These are phyloP conservation scores for Trichogramma dendrolimi DNA, from an alignment of 2,888 invertebrate genomes.

Conservation along the genomic window DNA sequence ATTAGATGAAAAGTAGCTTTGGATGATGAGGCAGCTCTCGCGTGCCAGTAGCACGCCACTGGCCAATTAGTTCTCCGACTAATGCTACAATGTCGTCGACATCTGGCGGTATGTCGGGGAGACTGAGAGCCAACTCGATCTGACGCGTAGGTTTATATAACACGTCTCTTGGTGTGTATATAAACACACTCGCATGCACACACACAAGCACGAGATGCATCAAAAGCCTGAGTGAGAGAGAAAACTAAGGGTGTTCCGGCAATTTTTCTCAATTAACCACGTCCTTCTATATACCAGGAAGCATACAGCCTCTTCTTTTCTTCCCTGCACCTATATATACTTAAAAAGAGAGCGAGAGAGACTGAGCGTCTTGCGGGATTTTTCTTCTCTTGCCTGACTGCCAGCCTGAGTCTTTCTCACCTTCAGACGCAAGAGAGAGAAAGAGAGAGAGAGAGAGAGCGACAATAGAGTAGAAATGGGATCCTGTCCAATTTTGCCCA, in stretches of 20 bases:
- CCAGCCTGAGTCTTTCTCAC: conserved; percentile 3
- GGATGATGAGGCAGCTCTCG: conserved; percentile 4
- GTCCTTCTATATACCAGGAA: conserved; percentile 12
- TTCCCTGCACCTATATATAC: not conserved
- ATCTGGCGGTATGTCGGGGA: conserved; percentile 18
- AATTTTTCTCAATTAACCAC: conserved; percentile 34
- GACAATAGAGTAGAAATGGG: conserved; percentile 31
- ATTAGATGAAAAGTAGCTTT: not conserved
- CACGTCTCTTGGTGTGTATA: not conserved
- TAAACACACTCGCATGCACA: too few relatives aligned
- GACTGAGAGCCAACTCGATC: too few relatives aligned
- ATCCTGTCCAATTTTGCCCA: conserved; percentile 27
- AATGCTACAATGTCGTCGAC: conserved; percentile 30
- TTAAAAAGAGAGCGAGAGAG: too few relatives aligned
- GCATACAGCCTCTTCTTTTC: not conserved
- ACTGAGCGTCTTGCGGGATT: too few relatives aligned
- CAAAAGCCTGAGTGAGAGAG: not conserved
- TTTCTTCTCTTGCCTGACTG: not conserved
- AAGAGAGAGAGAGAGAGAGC: not conserved
- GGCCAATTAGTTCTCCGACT: conserved; percentile 39
- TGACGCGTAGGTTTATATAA: too few relatives aligned
- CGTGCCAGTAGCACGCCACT: not conserved
- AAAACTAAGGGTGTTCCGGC: conserved; percentile 31
- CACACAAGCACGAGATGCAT: too few relatives aligned
- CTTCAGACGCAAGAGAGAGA: not conserved